Conservation (phyloP, 2,888 invertebrate genomes). For the Mesopsocus fuscifrons region DNA sequence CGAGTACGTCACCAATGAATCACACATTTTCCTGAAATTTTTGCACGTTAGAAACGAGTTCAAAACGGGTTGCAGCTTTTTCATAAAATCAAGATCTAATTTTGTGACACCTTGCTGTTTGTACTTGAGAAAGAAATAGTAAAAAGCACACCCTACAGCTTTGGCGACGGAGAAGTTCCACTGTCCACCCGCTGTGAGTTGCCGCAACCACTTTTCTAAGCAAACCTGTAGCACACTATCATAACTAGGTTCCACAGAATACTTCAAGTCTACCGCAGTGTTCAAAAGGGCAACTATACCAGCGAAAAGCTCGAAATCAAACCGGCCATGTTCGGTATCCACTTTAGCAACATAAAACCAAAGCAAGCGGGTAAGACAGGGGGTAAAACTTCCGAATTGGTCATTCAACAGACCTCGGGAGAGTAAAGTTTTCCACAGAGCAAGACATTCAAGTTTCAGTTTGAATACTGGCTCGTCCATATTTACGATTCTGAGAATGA, state of each 20-base stretch:
- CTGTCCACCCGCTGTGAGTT: neutral
- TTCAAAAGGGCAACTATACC: neutral
- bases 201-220: constrained; percentile 5
- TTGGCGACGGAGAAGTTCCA: neutral
- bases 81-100: neutral
- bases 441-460: constrained; percentile 1
- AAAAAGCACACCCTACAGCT: neutral
- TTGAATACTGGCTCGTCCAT: neutral
- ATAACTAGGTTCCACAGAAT: neutral
- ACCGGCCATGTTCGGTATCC: neutral
- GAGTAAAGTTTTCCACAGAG: constrained; percentile 2
- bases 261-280: neutral
- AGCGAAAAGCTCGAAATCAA: constrained; percentile 6
- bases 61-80: neutral
- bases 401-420: neutral
- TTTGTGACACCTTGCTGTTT: neutral
- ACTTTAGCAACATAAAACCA: constrained; percentile 6
- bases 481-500: neutral
- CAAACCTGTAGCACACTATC: neutral
- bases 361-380: constrained; percentile 1
- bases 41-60: neutral
- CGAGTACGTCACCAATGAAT: neutral
- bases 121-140: neutral
- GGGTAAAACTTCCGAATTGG: neutral
- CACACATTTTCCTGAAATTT: neutral